Base-by-base conservation (phyloP, 2,797 vertebrate species). In the Paramormyrops hopkinsi region DNA sequence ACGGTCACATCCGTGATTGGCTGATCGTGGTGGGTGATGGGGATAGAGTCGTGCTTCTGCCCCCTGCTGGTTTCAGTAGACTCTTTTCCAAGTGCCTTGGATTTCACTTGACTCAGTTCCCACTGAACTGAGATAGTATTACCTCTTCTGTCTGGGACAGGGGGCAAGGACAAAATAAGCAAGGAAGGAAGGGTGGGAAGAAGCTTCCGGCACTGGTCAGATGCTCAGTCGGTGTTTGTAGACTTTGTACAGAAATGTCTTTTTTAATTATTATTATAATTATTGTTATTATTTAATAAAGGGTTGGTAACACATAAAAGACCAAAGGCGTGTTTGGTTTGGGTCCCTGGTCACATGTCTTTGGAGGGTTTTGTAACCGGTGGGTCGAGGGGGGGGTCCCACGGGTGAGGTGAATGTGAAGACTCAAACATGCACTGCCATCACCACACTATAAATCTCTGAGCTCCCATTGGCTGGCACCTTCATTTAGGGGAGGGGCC, bases 51-150 rank as follows among this genome's bases (percentile, higher is more conserved):
- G 88, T 73, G 89, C 54, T 85, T 56, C 17, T 41, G 82, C 41
- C 22, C 92, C 91, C 93, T 91, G 93, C 93, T 93, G 93, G 94
- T 95, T 93, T 93, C 93, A 87, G 94, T 93, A 95, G 94, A 96
- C 95, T 97, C 95, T 95, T 94, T 97, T 97, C 97, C 96, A 99
- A 98, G 98, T 99, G 98, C 98, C 98, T 99, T 98, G 96, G 95
- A 96, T 95, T 94, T 94, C 94, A 93, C 92, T 96, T 94, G 95
- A 93, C 93, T 93, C 96, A 96, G 96, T 94, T 95, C 96, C 92
- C 96, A 89, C 94, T 97, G 96, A 97, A 95, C 96, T 95, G 88
- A 90, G 90, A 95, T 96, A 93, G 92, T 95, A 96, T 92, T 95
- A 91, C 93, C 94, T 95, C 94, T 95, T 95, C 94, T 95, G 95